Percentiles rank a stretch among this genome's conserved stretches.
phyloP scores from a whole-genome alignment of 2,888 invertebrate species.

The Campoplex capitator region DNA sequence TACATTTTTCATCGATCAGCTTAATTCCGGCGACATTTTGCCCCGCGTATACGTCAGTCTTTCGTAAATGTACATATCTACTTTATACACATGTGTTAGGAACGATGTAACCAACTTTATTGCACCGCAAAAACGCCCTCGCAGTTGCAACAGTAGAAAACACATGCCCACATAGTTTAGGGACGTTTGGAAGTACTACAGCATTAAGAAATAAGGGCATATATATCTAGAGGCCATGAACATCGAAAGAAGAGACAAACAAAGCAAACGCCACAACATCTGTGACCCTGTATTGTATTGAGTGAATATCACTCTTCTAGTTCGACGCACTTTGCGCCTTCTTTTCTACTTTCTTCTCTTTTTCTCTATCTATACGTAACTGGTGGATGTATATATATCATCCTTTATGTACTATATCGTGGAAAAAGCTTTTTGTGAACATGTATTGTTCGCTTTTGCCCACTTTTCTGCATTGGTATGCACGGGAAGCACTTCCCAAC shows the following conservation, averaged over 20 bases:
- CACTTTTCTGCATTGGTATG: conserved; percentile 53
- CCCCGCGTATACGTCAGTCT: not conserved
- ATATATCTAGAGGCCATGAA: conserved; percentile 4
- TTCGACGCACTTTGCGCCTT: conserved; percentile 56
- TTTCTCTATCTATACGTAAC: not conserved
- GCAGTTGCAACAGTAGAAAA: conserved; percentile 15
- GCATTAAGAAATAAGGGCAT: conserved; percentile 42
- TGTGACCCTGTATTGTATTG: conserved; percentile 53
- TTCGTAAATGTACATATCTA: not conserved
- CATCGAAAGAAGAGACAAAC: conserved; percentile 48
- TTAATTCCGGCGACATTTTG: not conserved
- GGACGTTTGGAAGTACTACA: conserved; percentile 27
- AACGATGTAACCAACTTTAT: not conserved
- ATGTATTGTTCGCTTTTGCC: conserved; percentile 6
- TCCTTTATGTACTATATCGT: not conserved
- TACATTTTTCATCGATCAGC: not conserved
- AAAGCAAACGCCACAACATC: conserved; percentile 69
- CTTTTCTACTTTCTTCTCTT: conserved; percentile 16
- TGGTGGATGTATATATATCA: not conserved
- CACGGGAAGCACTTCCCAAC: conserved; percentile 10
- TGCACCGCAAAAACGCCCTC: conserved; percentile 23
- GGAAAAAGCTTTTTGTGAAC: not conserved
- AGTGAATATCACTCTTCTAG: conserved; percentile 48
- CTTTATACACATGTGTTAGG: not conserved
- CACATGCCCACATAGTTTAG: conserved; percentile 9